phyloP scores from a whole-genome alignment of 2,888 invertebrate genomes.

The Parochlus steinenii region DNA sequence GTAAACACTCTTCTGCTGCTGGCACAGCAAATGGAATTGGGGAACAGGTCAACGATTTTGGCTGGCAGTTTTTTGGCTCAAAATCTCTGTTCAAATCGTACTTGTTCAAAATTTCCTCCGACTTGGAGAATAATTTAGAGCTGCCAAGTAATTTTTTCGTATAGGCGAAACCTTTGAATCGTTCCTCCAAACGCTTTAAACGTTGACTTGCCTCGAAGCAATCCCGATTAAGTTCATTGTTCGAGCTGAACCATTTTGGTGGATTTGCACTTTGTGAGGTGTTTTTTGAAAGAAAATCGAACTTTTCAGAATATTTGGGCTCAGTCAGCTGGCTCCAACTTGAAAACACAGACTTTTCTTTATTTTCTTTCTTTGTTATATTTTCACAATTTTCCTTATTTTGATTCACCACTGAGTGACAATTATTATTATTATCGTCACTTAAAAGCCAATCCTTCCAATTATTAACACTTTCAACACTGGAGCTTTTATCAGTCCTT shows the following conservation, averaged over 20 bases:
- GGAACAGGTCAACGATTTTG: slow-evolving; percentile 8
- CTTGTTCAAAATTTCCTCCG: slow-evolving; percentile 10
- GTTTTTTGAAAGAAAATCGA: slow-evolving; percentile 10
- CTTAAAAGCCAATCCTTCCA: not conserved
- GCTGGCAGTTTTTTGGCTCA: not conserved
- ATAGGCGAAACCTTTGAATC: slow-evolving; percentile 22
- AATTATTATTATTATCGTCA: slow-evolving; percentile 9
- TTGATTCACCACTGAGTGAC: slow-evolving; percentile 2
- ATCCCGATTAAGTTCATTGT: slow-evolving; percentile 2
- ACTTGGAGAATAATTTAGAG: slow-evolving; percentile 12
- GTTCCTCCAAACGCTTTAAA: slow-evolving; percentile 33
- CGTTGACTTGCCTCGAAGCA: slow-evolving; percentile 31
- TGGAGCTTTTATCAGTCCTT: not conserved
- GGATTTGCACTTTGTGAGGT: slow-evolving; percentile 10
- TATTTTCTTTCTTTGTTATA: not conserved
- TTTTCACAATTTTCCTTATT: not conserved
- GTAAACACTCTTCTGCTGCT: slow-evolving; percentile 18
- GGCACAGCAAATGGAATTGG: slow-evolving; percentile 1
- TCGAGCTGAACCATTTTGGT: slow-evolving; percentile 10
- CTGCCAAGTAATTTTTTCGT: slow-evolving; percentile 14
- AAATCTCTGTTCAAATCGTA: slow-evolving; percentile 3
- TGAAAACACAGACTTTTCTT: not conserved
- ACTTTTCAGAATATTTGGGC: not conserved
- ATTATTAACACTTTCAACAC: not conserved
- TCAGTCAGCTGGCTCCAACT: not conserved